phyloP scores from a whole-genome alignment of 2,113 vertebrate species.

The Crotalus helleri region DNA sequence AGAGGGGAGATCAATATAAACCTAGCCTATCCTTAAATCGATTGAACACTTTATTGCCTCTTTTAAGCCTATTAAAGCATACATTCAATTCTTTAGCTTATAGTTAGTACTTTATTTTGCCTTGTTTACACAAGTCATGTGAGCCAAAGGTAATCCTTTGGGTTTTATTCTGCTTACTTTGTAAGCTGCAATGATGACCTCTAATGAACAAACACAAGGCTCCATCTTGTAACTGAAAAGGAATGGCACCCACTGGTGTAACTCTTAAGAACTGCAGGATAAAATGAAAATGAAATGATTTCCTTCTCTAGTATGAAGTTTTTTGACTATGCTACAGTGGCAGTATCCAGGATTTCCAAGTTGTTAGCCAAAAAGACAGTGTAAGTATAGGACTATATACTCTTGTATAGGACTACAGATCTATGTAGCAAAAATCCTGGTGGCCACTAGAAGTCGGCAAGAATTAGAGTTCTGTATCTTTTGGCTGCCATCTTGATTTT shows the following conservation, averaged over 20 bases:
- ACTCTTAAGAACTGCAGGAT: neutral
- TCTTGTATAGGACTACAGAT: neutral
- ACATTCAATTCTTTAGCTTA: conserved; percentile 47
- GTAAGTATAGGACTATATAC: neutral
- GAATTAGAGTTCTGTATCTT: neutral
- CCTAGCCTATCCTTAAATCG: conserved; percentile 55
- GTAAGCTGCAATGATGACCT: conserved; percentile 31
- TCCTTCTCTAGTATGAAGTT: neutral
- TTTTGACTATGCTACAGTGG: neutral
- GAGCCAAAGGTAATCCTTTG: conserved; percentile 30
- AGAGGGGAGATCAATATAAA: conserved; percentile 40
- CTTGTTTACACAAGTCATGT: neutral
- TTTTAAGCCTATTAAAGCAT: conserved; percentile 52
- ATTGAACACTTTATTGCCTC: conserved; percentile 44
- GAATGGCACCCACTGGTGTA: neutral
- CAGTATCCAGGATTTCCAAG: neutral
- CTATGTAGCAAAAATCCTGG: neutral
- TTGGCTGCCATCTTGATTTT: neutral
- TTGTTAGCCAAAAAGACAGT: neutral
- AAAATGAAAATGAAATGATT: neutral
- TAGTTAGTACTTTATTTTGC: conserved; percentile 19
- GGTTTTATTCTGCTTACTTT: conserved; percentile 16
- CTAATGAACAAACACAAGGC: conserved; percentile 1
- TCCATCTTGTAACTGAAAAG: neutral
- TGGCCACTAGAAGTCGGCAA: neutral